Evolutionary conservation across 1,140 invertebrate genomes (phyloP).

Genomic region (Antheraea mylitta): DNA sequence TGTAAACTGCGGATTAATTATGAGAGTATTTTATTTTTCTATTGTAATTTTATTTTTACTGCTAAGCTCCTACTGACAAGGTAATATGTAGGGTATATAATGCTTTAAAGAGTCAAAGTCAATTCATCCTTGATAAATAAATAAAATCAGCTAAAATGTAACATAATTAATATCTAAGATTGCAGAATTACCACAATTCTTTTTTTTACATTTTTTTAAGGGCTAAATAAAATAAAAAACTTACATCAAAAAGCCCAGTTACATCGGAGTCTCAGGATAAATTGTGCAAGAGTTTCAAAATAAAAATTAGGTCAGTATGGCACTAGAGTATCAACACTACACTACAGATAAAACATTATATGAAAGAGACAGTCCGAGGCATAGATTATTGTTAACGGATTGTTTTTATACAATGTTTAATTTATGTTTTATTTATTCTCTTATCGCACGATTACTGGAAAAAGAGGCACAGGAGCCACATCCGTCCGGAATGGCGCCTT

Average conservation of each 20-base stretch:
- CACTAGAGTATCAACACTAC: conserved; percentile 18
- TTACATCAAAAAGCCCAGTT: not conserved
- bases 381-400: conserved; percentile 31
- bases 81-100: no score
- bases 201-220: no score
- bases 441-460: conserved; percentile 27
- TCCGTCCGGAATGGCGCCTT: conserved; percentile 32
- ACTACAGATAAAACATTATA: conserved; percentile 21
- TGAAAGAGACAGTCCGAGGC: conserved; percentile 27
- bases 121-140: no score
- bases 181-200: no score
- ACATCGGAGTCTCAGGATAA: conserved; percentile 7
- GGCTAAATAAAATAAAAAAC: not conserved
- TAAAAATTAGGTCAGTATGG: conserved; percentile 49
- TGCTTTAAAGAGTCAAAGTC: no score
- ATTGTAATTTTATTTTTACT: no score
- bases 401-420: conserved; percentile 37
- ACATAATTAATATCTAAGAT: no score
- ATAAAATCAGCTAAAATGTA: no score
- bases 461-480: conserved; percentile 19
- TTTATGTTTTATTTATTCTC: conserved; percentile 45
- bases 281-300: conserved; percentile 55
- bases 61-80: no score
- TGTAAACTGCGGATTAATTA: no score
- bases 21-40: no score